Evolutionary conservation across 2,888 invertebrate genomes (phyloP), one percentile per base, ranked within the genome.

Genomic region (Drosophila basisetae): DNA sequence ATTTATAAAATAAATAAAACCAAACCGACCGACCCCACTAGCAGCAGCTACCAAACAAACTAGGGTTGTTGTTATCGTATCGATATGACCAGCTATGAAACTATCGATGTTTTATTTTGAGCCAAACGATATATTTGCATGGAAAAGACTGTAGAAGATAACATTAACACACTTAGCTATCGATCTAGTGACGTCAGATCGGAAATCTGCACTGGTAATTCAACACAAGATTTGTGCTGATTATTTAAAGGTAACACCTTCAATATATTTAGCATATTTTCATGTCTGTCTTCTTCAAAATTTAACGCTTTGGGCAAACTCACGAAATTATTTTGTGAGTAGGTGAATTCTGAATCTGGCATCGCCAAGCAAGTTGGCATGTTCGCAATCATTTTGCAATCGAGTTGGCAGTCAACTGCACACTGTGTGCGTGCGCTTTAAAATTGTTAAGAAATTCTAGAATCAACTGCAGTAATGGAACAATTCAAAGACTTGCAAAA

Each of bases 401-500:
- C 55, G 28, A 70, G 66, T 78, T 78, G 71, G 66, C 80, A 52
- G 33, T 11, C 7, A 4, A 16, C 47, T 28, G 41, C 43, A 28
- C 47, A 49, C 43, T 60, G 22, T 25, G 7, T 47, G 54, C 54
- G 73, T 78, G 85, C 83, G 70, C 66, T 82, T 68, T 50, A 72
- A 76, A 82, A 16, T 41, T 55, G 54, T 28, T 22, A 39, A 49
- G 49, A 69, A 67, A 35, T 71, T 82, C 61, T 68, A 64, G 61
- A 84, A 68, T 30, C 28, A 56, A 73, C 58, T 28, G 18, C 18
- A 47, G 22, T 16, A 62, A 92, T 94, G 93, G 92, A 94, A 28
- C 87, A 91, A 78, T 92, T 93, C 47, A 91, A 92, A 65, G 91
- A 92, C 18, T 87, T 92, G n/a, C 93, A 95, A 80, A 94, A 94